Evolutionary conservation across 2,113 vertebrate genomes (phyloP), one percentile per base, ranked within the genome.

Genomic region (Delphinapterus leucas): DNA sequence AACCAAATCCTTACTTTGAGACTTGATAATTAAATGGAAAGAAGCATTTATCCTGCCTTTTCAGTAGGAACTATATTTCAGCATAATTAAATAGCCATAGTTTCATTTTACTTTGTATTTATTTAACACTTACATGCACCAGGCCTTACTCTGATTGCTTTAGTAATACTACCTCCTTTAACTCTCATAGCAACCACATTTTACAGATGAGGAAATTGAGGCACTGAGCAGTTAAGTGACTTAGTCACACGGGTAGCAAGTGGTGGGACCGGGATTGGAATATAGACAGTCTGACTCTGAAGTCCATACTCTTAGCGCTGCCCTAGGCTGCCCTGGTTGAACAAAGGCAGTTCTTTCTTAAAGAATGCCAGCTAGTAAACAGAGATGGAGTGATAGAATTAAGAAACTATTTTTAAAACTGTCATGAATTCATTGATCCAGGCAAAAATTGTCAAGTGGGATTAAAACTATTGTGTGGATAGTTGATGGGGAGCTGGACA

Each of bases 11-110:
- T 97, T 97, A 98, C 95, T 97, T 97, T 93, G 91, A 97, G 95
- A 97, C 89, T 97, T 97, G 95, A 88, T 97, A 97, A 97, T 98
- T 97, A 97, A 97, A 97, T 85, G 88, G 88, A 97, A 97, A 96
- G 76, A 97, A 82, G 91, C 95, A 97, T 97, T 97, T 97, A 97
- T 96, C 81, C 93, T 97, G 84, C 81, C 85, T 96, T 97, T 97
- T 71, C 91, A 95, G 88, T 94, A 97, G 94, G 87, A 94, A 77
- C 95, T 96, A 67, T 97, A 98, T 97, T 96, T 95, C 85, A 97
- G 67, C 88, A 97, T 97, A 97, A 97, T 79, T 95, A 96, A 96
- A 95, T 96, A 94, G 67, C 81, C 71, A 77, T 82, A 84, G 71
- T 93, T 97, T 93, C 91, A 85, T 93, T 97, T 95, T 91, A 85